Evolutionary conservation across 2,113 vertebrate species (phyloP).

Genomic region (Syngnathus floridae): DNA sequence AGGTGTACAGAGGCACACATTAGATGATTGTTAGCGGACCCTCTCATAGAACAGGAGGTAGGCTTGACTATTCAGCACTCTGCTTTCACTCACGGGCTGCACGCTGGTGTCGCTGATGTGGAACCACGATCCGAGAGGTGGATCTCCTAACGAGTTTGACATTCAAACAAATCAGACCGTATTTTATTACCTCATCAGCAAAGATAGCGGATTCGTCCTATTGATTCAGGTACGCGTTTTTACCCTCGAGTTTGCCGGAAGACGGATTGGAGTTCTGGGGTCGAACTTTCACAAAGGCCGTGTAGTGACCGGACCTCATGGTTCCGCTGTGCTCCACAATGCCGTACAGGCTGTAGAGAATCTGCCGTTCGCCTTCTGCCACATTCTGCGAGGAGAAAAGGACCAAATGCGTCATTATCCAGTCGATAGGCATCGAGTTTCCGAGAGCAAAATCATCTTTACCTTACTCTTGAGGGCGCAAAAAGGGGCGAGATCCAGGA

Average conservation of each 20-base stretch:
- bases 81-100: constrained; percentile 76
- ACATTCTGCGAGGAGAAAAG: constrained; percentile 66
- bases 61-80: constrained; percentile 86
- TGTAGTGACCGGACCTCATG: constrained; percentile 97
- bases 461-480: constrained; percentile 90
- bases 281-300: constrained; percentile 85
- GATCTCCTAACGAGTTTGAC: constrained; percentile 42
- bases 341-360: constrained; percentile 88
- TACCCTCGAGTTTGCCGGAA: constrained; percentile 70
- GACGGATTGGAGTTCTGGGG: constrained; percentile 57
- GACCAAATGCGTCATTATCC: background rate
- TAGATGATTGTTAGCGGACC: constrained; percentile 51
- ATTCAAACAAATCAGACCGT: no score
- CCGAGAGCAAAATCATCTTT: constrained; percentile 29
- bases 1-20: constrained; percentile 5
- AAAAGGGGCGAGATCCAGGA: constrained; percentile 90
- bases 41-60: constrained; percentile 97
- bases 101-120: constrained; percentile 87
- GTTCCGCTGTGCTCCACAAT: constrained; percentile 94
- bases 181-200: no score
- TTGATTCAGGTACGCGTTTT: background rate
- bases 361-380: constrained; percentile 67
- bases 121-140: constrained; percentile 84
- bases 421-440: background rate
- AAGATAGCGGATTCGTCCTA: no score